These are phyloP conservation scores for Cataglyphis cursor DNA, from an alignment of 2,888 invertebrate species.

Conservation along the genomic window DNA sequence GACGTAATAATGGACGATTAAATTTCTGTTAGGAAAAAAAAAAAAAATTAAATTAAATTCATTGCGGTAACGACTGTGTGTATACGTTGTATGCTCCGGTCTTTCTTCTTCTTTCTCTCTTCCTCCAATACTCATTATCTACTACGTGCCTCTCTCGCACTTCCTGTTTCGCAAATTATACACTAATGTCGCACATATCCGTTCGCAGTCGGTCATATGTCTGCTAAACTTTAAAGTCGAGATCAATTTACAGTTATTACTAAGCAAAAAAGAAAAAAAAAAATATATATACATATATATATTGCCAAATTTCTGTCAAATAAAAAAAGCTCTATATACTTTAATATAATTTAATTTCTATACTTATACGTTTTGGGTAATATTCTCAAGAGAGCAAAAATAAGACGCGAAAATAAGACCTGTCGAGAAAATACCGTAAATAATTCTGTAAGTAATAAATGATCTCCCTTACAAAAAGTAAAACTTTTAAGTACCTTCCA, in stretches of 20 bases:
- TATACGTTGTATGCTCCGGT: neutral
- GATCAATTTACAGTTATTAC: conserved; percentile 19
- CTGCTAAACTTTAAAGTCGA: conserved; percentile 4
- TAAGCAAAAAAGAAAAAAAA: neutral
- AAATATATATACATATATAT: neutral
- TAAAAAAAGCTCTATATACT: neutral
- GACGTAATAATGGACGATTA: neutral
- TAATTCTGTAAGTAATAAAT: neutral
- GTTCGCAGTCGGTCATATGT: conserved; percentile 28
- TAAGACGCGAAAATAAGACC: neutral
- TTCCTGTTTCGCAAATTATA: conserved; percentile 57
- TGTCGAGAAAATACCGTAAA: neutral
- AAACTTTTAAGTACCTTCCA: neutral
- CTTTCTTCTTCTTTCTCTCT: conserved; percentile 15
- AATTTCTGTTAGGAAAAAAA: neutral
- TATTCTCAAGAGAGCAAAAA: neutral
- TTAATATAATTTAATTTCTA: neutral
- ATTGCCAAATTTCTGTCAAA: neutral
- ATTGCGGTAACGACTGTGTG: neutral
- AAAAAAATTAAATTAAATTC: neutral
- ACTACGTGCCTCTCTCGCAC: conserved; percentile 21
- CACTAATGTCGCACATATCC: conserved; percentile 36
- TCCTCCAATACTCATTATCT: conserved; percentile 49
- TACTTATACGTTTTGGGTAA: neutral
- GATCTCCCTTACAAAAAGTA: neutral